Percentiles rank a stretch among this genome's conserved stretches.
These are phyloP conservation scores for Haemorhous mexicanus DNA, from an alignment of 2,113 vertebrate genomes.

Conservation along the genomic window DNA sequence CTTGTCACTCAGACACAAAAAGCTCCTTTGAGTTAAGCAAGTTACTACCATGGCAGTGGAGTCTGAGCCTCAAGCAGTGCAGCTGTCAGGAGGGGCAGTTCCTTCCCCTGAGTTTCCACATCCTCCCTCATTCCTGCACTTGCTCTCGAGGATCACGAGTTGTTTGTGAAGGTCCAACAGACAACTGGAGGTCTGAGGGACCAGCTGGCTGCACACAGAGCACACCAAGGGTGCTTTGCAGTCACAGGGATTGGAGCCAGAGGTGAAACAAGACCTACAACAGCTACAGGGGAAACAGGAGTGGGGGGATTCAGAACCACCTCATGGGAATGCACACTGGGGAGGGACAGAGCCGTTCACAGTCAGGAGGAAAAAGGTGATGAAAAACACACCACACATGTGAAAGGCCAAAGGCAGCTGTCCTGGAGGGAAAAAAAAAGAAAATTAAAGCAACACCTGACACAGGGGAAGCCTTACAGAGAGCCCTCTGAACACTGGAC, in stretches of 20 bases:
- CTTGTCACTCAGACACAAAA: neutral
- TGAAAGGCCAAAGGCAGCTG: neutral
- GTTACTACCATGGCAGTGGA: neutral
- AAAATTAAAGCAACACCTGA: neutral
- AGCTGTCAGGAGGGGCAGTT: neutral
- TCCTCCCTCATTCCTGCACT: neutral
- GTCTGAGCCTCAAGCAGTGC: neutral
- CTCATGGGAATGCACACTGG: rapidly evolving
- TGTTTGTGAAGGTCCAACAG: neutral
- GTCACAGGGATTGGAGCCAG: rapidly evolving
- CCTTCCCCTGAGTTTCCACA: neutral
- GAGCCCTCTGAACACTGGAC: neutral
- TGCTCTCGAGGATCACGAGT: neutral
- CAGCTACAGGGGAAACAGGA: neutral
- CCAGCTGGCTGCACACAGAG: neutral
- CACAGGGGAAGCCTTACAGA: neutral
- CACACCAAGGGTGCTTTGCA: neutral
- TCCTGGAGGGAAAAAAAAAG: neutral
- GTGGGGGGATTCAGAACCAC: neutral
- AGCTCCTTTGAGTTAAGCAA: neutral
- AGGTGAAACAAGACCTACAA: neutral
- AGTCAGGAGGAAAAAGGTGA: neutral
- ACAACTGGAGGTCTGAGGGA: neutral
- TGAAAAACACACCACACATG: rapidly evolving
- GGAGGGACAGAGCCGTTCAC: neutral